These are phyloP conservation scores for Leucophenga montana DNA, from an alignment of 2,888 invertebrate species.

Conservation along the genomic window DNA sequence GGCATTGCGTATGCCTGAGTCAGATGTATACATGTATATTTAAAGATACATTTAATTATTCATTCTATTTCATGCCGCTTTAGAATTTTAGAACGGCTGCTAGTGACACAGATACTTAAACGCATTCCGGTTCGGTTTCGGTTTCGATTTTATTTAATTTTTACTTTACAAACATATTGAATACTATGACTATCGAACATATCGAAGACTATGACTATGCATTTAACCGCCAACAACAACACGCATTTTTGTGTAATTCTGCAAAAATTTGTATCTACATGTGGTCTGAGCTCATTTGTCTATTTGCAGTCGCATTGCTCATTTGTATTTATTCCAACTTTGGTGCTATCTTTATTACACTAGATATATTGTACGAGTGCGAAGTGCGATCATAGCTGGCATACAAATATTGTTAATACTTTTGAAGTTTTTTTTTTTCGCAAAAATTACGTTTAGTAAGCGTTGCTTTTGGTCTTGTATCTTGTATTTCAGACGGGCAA, in stretches of 20 bases:
- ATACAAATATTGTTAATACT: neutral
- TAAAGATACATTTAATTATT: neutral
- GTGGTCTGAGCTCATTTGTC: slow-evolving; percentile 8
- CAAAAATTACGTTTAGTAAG: no score
- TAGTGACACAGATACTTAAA: slow-evolving; percentile 21
- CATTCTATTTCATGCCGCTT: no score
- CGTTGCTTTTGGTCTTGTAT: no score
- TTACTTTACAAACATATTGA: slow-evolving; percentile 26
- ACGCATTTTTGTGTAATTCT: neutral
- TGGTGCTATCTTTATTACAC: no score
- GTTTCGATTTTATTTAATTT: slow-evolving; percentile 57
- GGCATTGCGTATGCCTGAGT: slow-evolving; percentile 55
- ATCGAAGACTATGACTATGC: neutral
- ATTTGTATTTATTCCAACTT: neutral
- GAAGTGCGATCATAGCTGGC: no score
- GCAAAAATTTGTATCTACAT: neutral
- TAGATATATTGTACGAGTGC: no score
- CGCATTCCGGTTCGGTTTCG: slow-evolving; percentile 57
- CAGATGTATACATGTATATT: slow-evolving; percentile 37
- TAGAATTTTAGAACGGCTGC: slow-evolving; percentile 35
- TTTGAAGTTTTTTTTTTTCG: no score
- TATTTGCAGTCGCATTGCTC: slow-evolving; percentile 11
- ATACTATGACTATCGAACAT: no score
- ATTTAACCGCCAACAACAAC: neutral
- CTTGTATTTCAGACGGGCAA: no score